Base-by-base conservation (phyloP, 1,140 invertebrate genomes). In the Pentalonia nigronervosa region DNA sequence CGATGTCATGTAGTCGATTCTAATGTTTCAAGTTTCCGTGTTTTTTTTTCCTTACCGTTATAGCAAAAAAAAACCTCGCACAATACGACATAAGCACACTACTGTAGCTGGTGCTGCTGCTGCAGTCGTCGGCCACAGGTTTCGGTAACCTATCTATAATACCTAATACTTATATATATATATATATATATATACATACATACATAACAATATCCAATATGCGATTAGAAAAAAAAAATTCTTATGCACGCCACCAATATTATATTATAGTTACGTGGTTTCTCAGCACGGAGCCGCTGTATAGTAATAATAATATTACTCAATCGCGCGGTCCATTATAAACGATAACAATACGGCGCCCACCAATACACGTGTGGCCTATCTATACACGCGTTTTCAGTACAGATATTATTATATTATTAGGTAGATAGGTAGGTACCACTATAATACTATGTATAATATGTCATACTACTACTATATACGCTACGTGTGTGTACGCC, bases 281-380 rank as follows among this genome's bases (percentile, higher is more conserved):
- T 86, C 84, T 45, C 36, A 41, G 83, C 83, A 41, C 36, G 83
- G 21, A 41, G 60, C 60, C 60, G 30, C 60, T 67, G 25, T 30
- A 67, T 6, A n/a, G 20, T 30, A 30, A 87, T 87, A 11, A n/a
- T 30, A 30, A 47, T 47, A 86, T 88, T 88, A 53, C 47, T 34
- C 86, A 88, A 88, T 36, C 47, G 47, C 56, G 60, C 47, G 48
- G 47, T 88, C 86, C 86, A 88, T 88, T 88, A 88, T 50, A n/a
- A 88, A 88, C 47, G 86, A 88, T 88, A 88, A 88, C 86, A 50
- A 88, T 88, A 88, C 47, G n/a, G 48, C 60, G 60, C 60, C 60
- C 60, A 67, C 30, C 60, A 67, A 67, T 67, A n/a, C 30, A 67
- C 60, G 30, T 14, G 60, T 14, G 30, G 60, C 30, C 60, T 67